Evolutionary conservation across 1,140 invertebrate species (phyloP), one percentile per base, ranked within the genome.

Genomic region (Polyergus mexicanus): DNA sequence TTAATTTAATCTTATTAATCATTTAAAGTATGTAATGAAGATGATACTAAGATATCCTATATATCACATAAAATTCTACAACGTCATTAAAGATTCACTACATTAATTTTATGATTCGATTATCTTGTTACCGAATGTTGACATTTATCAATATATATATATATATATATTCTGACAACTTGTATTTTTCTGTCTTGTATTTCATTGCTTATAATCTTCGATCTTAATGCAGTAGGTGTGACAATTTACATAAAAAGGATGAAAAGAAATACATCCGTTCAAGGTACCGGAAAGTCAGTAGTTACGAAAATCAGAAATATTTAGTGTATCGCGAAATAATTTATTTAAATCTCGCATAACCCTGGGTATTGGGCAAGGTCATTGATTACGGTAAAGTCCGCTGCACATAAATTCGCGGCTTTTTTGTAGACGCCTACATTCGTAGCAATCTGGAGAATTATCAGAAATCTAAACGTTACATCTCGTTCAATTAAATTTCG

Each of bases 281-380:
- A 47, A 60, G 8, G 19, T 35, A 7, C 8, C 16, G 35, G 3
- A 60, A 35, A 32, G 10, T 1, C 7, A 3, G 3, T 13, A 19
- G 16, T 16, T 1, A 68, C 3, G 35, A 72, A 28, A 71, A 4
- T 19, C 47, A 65, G 77, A 56, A 81, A 71, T 51, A 38, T 62
- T 63, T 47, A 13, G 22, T 10, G 3, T 44, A 28, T 32, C 19
- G 7, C 3, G 13, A 28, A 22, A 35, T 60, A 22, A 62, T 74
- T 47, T 54, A 60, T 47, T 44, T 32, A 1, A 16, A 47, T 60
- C 22, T 47, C 56, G 28, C 32, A 32, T 32, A 58, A 56, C 63
- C 54, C 44, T 83, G 68, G 35, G 32, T 7, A 19, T 32, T 3
- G 5, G 22, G 8, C 54, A 74, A 83, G 28, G 19, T 13, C 11